A percentile compares a stretch with the other conserved stretches of the same genome.
These are phyloP conservation scores for Spermophilus dauricus DNA, from an alignment of 2,113 vertebrate genomes.

Conservation along the genomic window DNA sequence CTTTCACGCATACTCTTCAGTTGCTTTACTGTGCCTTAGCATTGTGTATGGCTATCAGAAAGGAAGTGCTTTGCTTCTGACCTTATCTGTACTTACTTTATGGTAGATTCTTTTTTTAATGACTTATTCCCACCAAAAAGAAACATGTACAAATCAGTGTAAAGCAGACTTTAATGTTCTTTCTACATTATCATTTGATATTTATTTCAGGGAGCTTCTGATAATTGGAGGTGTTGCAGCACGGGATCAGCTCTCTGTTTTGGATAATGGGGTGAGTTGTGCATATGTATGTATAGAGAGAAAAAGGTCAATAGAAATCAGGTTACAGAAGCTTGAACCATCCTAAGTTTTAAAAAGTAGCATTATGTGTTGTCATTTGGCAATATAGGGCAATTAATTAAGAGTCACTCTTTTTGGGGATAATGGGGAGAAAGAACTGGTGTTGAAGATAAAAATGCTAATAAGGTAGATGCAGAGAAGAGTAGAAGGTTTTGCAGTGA, in stretches of 20 bases:
- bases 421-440: not conserved
- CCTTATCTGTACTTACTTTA: not conserved
- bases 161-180: not conserved
- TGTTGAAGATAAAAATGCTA: not conserved
- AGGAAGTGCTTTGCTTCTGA: not conserved
- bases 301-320: not conserved
- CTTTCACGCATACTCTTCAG: not conserved
- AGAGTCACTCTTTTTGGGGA: not conserved
- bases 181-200: not conserved
- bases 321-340: not conserved
- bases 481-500: not conserved
- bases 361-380: not conserved
- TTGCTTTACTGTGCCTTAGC: fast-evolving
- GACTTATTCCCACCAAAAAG: not conserved
- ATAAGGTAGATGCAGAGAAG: not conserved
- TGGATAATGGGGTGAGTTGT: conserved; percentile 96
- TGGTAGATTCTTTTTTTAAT: not conserved
- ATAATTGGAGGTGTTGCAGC: conserved; percentile 98
- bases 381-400: not conserved
- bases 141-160: not conserved
- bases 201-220: conserved; percentile 93
- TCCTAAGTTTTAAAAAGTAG: not conserved
- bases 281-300: not conserved
- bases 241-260: conserved; percentile 95
- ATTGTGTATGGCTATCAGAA: not conserved